These are phyloP conservation scores for Drosophila gunungcola DNA, from an alignment of 1,140 invertebrate species.

Conservation along the genomic window DNA sequence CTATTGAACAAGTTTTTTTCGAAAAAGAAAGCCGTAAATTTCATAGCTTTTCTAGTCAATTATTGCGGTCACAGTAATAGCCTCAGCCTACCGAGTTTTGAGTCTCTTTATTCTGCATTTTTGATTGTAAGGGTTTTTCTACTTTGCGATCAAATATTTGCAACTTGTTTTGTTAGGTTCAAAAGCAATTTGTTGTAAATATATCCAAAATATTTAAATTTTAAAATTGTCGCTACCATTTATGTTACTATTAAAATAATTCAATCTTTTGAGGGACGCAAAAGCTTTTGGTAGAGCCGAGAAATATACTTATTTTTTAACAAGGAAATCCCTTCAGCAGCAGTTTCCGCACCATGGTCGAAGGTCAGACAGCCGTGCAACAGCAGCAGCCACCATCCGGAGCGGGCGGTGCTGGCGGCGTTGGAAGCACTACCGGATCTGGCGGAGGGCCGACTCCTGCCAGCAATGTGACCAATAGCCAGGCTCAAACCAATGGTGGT, in stretches of 20 bases:
- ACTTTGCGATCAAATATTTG: background rate
- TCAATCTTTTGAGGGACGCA: background rate
- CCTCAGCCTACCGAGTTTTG: background rate
- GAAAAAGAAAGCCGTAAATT: conserved; percentile 44
- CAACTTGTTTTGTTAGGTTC: too few relatives aligned
- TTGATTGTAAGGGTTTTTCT: too few relatives aligned
- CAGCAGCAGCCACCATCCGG: conserved; percentile 53
- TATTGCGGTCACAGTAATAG: conserved; percentile 13
- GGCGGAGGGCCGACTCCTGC: conserved; percentile 28
- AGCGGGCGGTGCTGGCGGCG: conserved; percentile 24
- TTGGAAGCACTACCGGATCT: conserved; percentile 18
- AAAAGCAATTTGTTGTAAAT: too few relatives aligned
- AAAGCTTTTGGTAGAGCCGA: background rate
- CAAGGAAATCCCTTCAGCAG: conserved; percentile 7
- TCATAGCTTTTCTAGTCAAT: background rate
- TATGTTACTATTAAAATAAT: background rate
- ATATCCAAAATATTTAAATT: too few relatives aligned
- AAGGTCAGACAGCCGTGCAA: conserved; percentile 69
- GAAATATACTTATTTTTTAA: background rate
- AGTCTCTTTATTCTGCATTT: background rate
- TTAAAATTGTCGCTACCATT: too few relatives aligned
- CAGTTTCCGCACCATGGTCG: conserved; percentile 64
- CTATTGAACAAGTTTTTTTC: conserved; percentile 12
- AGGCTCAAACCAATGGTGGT: conserved; percentile 75
- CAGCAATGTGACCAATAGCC: conserved; percentile 52